phyloP scores from a whole-genome alignment of 1,140 invertebrate genomes.

The Luehdorfia chinensis region DNA sequence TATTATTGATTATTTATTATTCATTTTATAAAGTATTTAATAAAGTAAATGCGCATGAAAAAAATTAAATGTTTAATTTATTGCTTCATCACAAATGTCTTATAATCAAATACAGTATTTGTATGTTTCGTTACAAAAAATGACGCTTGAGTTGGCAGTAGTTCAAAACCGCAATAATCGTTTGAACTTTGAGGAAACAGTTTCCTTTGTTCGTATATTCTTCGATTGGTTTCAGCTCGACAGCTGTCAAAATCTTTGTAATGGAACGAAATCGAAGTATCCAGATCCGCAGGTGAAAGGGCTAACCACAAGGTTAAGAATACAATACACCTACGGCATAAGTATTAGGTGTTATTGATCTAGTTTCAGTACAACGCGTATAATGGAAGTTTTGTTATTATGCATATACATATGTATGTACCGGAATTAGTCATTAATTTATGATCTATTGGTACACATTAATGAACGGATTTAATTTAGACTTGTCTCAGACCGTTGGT shows the following conservation, averaged over 20 bases:
- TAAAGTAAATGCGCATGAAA: no score
- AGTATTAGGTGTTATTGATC: conserved; percentile 8
- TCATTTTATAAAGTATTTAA: no score
- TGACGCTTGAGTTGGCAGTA: no score
- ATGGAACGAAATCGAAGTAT: conserved; percentile 26
- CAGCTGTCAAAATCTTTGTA: conserved; percentile 24
- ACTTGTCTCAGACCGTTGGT: conserved; percentile 1
- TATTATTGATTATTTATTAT: no score
- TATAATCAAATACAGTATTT: no score
- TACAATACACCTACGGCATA: conserved; percentile 15
- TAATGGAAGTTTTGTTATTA: conserved; percentile 1
- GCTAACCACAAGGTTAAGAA: conserved; percentile 34
- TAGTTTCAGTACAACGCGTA: conserved; percentile 9
- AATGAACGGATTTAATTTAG: conserved; percentile 8
- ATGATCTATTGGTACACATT: conserved; percentile 5
- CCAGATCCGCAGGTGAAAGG: conserved; percentile 37
- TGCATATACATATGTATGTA: conserved; percentile 1
- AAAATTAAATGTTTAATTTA: no score
- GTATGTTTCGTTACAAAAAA: no score
- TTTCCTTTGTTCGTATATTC: no score
- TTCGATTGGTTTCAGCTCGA: conserved; percentile 14
- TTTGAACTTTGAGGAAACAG: no score
- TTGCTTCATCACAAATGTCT: no score
- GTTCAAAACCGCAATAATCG: no score
- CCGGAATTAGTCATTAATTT: conserved; percentile 7